These are phyloP conservation scores for Sarcophaga subvicina DNA, from an alignment of 2,888 invertebrate genomes.

Conservation along the genomic window DNA sequence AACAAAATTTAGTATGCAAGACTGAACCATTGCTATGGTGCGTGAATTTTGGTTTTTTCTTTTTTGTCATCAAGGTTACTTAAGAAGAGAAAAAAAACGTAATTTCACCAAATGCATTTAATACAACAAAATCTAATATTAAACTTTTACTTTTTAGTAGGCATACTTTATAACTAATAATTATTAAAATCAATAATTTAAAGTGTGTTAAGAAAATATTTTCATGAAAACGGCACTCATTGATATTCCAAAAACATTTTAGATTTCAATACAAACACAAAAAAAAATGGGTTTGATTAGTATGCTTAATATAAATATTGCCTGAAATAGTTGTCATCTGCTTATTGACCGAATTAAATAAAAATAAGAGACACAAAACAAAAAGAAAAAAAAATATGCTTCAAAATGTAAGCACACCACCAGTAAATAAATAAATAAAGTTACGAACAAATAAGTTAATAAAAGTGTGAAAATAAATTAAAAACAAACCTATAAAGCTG, in stretches of 20 bases:
- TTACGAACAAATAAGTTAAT: constrained; percentile 18
- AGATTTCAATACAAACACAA: not conserved
- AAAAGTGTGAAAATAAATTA: constrained; percentile 14
- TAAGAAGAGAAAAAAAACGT: not conserved
- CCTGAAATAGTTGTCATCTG: constrained; percentile 33
- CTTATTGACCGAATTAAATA: constrained; percentile 56
- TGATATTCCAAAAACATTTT: constrained; percentile 38
- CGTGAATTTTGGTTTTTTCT: no score
- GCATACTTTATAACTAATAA: not conserved
- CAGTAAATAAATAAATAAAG: not conserved
- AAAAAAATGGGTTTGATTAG: constrained; percentile 32
- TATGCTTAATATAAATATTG: constrained; percentile 15
- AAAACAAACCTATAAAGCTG: not conserved
- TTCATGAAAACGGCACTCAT: not conserved
- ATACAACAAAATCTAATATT: not conserved
- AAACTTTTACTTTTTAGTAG: not conserved
- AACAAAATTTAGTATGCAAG: no score
- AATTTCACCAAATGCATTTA: not conserved
- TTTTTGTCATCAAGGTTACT: no score
- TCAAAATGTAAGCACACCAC: constrained; percentile 32
- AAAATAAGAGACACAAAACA: not conserved
- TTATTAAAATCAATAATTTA: constrained; percentile 9
- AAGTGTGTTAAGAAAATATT: not conserved
- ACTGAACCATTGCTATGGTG: no score
- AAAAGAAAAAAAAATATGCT: not conserved